Percentiles rank a stretch among this genome's conserved stretches.
phyloP scores from a whole-genome alignment of 1,140 invertebrate species.

The Drosophila tsacasi region DNA sequence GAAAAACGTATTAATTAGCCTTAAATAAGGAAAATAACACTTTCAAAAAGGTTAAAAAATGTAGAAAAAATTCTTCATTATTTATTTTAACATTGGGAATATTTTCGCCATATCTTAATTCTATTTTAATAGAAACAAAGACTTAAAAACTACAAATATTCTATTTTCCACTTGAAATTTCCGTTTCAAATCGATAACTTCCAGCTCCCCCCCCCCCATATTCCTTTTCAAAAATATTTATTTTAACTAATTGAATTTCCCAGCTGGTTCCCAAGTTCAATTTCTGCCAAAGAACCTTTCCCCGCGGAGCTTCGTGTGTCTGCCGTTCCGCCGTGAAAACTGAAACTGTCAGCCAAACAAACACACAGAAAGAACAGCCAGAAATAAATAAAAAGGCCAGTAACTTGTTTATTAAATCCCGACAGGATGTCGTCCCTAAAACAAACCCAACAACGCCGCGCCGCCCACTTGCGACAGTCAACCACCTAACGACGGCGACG shows the following conservation, averaged over 20 bases:
- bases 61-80: neutral
- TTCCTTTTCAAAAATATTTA: neutral
- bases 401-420: constrained; percentile 75
- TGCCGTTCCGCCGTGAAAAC: constrained; percentile 4
- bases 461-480: constrained; percentile 20
- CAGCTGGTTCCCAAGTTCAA: constrained; percentile 20
- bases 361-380: constrained; percentile 33
- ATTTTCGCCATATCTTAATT: no score
- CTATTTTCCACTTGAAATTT: neutral
- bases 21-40: neutral
- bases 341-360: constrained; percentile 41
- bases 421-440: constrained; percentile 60
- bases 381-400: constrained; percentile 67
- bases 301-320: neutral
- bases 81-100: no score
- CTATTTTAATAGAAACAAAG: no score
- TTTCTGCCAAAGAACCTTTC: constrained; percentile 8
- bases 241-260: constrained; percentile 51
- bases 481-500: constrained; percentile 24
- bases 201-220: neutral
- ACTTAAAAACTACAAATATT: no score
- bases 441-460: neutral
- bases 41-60: neutral
- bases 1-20: neutral
- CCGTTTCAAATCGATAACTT: neutral